Evolutionary conservation across 2,888 invertebrate genomes (phyloP).

Genomic region (Anticlea derivata): DNA sequence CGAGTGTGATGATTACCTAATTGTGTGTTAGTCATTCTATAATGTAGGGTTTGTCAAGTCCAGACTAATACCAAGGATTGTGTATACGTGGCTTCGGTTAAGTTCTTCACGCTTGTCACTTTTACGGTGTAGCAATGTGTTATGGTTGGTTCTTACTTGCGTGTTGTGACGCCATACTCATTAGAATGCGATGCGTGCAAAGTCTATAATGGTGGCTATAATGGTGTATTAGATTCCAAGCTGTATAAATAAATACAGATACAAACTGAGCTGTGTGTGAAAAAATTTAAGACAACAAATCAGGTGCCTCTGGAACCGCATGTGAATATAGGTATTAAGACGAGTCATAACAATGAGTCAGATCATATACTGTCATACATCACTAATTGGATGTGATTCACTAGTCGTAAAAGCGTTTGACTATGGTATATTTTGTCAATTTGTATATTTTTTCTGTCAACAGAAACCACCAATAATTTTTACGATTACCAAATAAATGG

Average conservation of each 20-base stretch:
- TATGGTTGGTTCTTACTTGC: conserved; percentile 39
- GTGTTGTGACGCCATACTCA: conserved; percentile 42
- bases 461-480: too few relatives aligned
- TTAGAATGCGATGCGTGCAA: conserved; percentile 55
- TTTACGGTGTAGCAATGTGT: conserved; percentile 18
- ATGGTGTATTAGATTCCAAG: conserved; percentile 52
- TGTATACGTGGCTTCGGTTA: too few relatives aligned
- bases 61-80: conserved; percentile 19
- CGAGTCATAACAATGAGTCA: conserved; percentile 36
- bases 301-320: conserved; percentile 24
- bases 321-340: conserved; percentile 18
- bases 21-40: conserved; percentile 37
- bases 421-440: neutral
- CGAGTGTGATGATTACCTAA: conserved; percentile 38
- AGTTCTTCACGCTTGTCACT: neutral
- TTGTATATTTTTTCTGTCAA: neutral
- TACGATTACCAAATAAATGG: too few relatives aligned
- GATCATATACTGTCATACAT: conserved; percentile 9
- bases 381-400: conserved; percentile 5
- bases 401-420: neutral
- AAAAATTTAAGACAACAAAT: conserved; percentile 55
- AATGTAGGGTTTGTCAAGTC: conserved; percentile 47
- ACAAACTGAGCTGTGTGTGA: conserved; percentile 48
- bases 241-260: conserved; percentile 53
- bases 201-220: conserved; percentile 52